Conservation (phyloP, 2,797 vertebrate genomes). For the Crocidura indochinensis region DNA sequence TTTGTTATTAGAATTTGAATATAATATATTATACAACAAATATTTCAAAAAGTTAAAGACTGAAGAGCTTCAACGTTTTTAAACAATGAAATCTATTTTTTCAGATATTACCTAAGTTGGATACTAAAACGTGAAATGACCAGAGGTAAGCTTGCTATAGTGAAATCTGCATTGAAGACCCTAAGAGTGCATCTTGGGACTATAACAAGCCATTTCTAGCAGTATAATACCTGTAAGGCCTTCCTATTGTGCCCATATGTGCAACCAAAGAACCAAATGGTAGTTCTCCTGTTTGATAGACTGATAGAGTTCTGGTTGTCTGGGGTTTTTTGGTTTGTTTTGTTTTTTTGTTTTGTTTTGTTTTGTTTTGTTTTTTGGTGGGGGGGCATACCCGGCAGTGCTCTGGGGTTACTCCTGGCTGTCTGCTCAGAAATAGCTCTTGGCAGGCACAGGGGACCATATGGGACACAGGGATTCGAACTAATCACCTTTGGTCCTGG, state of each 20-base stretch:
- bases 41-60: neutral
- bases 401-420: no score
- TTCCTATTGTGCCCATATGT: neutral
- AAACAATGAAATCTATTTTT: conserved; percentile 8
- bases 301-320: no score
- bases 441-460: no score
- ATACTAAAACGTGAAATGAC: neutral
- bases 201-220: neutral
- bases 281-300: neutral
- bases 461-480: no score
- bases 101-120: neutral
- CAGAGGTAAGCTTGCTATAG: neutral
- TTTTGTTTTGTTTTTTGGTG: no score
- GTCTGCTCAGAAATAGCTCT: no score
- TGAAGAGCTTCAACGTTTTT: neutral
- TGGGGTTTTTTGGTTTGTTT: no score
- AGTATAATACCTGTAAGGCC: neutral
- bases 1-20: neutral
- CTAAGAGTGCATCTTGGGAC: neutral
- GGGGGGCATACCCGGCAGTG: no score
- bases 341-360: no score
- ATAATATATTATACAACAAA: neutral
- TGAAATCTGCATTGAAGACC: neutral
- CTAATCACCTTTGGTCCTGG: no score
- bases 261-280: neutral